phyloP scores from a whole-genome alignment of 92 coral and sea anemone genomes.

The Galaxea fascicularis region DNA sequence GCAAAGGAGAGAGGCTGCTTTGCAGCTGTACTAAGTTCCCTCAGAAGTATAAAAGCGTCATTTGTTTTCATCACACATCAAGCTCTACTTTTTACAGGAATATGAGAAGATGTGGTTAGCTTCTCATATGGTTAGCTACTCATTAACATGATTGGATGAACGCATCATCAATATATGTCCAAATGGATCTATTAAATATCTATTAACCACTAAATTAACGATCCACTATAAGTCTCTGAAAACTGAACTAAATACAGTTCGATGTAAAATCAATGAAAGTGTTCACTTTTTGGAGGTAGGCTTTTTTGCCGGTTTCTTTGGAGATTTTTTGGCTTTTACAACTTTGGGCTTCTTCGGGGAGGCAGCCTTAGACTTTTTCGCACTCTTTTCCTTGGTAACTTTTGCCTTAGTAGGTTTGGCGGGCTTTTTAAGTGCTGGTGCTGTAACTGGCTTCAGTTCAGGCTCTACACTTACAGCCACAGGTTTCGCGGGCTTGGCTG shows the following conservation, averaged over 20 bases:
- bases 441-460: not conserved
- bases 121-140: no score
- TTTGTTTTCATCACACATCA: no score
- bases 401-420: conserved; percentile 50
- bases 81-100: no score
- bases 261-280: not conserved
- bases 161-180: no score
- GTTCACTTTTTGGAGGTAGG: conserved; percentile 46
- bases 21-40: no score
- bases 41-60: no score
- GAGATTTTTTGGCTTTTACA: conserved; percentile 70
- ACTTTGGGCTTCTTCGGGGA: conserved; percentile 89
- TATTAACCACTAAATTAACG: not conserved
- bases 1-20: no score
- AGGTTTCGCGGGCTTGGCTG: conserved; percentile 35
- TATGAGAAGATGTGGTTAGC: no score
- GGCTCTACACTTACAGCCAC: conserved; percentile 34
- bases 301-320: conserved; percentile 71
- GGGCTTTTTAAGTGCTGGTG: conserved; percentile 35
- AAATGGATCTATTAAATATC: no score
- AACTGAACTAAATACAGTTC: not conserved
- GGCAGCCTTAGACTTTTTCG: conserved; percentile 76
- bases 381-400: conserved; percentile 63
- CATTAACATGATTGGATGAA: no score
- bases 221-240: not conserved